These are phyloP conservation scores for Calyptommatus sinebrachiatus DNA, from an alignment of 2,113 vertebrate species.

Conservation along the genomic window DNA sequence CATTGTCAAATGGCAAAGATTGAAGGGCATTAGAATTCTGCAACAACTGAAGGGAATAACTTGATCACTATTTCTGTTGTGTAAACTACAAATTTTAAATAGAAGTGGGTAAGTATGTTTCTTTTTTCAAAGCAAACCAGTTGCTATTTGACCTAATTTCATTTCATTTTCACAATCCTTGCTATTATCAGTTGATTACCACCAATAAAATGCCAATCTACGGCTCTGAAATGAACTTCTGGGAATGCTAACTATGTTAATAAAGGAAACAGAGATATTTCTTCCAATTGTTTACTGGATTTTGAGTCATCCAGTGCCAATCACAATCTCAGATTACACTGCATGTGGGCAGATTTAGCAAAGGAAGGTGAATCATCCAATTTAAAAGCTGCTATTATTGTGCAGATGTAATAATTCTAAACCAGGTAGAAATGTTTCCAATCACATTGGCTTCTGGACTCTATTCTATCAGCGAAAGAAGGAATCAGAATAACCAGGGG, in stretches of 20 bases:
- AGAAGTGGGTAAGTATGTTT: not conserved
- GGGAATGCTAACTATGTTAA: not conserved
- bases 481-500: not conserved
- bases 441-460: not conserved
- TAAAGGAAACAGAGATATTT: not conserved
- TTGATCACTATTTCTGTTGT: not conserved
- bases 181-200: not conserved
- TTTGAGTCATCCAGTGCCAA: not conserved
- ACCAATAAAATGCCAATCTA: not conserved
- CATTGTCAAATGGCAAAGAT: no score
- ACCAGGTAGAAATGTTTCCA: not conserved
- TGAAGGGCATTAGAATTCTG: no score
- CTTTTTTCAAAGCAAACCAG: not conserved
- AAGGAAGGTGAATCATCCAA: constrained; percentile 6
- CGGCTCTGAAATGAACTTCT: not conserved
- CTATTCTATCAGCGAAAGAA: not conserved
- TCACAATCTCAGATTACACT: not conserved
- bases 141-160: not conserved
- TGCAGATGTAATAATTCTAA: not conserved
- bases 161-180: not conserved
- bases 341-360: not conserved
- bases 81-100: not conserved
- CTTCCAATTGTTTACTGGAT: constrained; percentile 1
- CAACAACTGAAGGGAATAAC: no score
- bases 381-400: constrained; percentile 24